Evolutionary conservation across 2,888 invertebrate genomes (phyloP).

Genomic region (Lutraria lutraria): DNA sequence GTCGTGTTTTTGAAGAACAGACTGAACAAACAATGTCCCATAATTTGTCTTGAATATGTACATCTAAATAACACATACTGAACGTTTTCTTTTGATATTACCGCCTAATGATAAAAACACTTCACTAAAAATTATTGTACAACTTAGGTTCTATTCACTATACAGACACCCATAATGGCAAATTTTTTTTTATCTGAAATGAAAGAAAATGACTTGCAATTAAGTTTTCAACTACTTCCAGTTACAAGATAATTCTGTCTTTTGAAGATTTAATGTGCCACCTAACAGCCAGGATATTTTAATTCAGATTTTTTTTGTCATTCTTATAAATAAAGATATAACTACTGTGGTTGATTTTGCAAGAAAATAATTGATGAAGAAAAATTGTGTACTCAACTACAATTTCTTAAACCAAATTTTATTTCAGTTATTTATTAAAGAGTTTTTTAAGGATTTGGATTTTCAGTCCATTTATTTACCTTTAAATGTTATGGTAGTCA

Average conservation of each 20-base stretch:
- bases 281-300: conserved; percentile 6
- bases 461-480: too few relatives aligned
- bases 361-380: too few relatives aligned
- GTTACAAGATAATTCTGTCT: neutral
- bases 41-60: neutral
- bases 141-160: neutral
- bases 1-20: conserved; percentile 16
- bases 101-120: conserved; percentile 4
- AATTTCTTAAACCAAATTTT: too few relatives aligned
- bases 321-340: neutral
- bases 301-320: neutral
- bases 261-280: conserved; percentile 3
- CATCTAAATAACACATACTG: conserved; percentile 11
- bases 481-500: too few relatives aligned
- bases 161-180: neutral
- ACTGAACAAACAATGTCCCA: neutral
- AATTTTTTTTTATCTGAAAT: neutral
- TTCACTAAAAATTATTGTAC: neutral
- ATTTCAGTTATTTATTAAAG: too few relatives aligned
- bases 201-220: conserved; percentile 20
- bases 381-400: too few relatives aligned
- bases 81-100: conserved; percentile 12
- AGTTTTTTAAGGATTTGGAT: too few relatives aligned
- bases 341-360: too few relatives aligned
- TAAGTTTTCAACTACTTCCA: neutral